Conservation (phyloP, 2,113 vertebrate species). For the Salvelinus sp. region DNA sequence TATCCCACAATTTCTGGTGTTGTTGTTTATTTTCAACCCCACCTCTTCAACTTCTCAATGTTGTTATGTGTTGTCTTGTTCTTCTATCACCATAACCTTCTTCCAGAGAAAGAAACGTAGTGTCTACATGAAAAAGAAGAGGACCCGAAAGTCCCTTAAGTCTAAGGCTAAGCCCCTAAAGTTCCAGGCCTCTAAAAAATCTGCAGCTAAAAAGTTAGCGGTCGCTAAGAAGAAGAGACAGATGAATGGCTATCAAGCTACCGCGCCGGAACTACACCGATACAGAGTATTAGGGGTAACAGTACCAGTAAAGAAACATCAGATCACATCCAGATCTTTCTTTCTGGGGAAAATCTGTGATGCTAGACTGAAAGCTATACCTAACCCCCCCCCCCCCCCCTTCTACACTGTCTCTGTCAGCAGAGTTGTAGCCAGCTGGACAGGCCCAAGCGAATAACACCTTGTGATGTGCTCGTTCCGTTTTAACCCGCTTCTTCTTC, state of each 20-base stretch:
- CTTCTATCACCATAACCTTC: constrained; percentile 64
- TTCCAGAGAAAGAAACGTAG: constrained; percentile 93
- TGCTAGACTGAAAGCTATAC: constrained; percentile 72
- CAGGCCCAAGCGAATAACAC: constrained; percentile 59
- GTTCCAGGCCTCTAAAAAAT: constrained; percentile 82
- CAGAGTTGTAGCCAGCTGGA: constrained; percentile 68
- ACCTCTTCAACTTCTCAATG: constrained; percentile 50
- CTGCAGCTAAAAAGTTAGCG: constrained; percentile 80
- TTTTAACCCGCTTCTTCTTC: constrained; percentile 53
- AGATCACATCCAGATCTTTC: constrained; percentile 91
- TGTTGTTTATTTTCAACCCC: neutral
- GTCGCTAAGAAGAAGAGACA: constrained; percentile 88
- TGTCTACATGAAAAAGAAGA: constrained; percentile 88
- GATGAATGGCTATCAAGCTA: constrained; percentile 81
- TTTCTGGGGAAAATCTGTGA: constrained; percentile 89
- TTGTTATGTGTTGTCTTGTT: constrained; percentile 61
- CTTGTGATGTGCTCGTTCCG: constrained; percentile 50
- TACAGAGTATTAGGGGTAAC: constrained; percentile 88
- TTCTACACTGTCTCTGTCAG: constrained; percentile 52
- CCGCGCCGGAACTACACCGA: constrained; percentile 78
- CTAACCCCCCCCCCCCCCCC: constrained; percentile 67
- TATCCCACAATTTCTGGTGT: constrained; percentile 10
- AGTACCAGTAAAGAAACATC: constrained; percentile 62
- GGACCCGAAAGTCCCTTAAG: constrained; percentile 84
- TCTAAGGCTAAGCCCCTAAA: constrained; percentile 86